These are phyloP conservation scores for Drosophila neocordata DNA, from an alignment of 1,140 invertebrate genomes.

Conservation along the genomic window DNA sequence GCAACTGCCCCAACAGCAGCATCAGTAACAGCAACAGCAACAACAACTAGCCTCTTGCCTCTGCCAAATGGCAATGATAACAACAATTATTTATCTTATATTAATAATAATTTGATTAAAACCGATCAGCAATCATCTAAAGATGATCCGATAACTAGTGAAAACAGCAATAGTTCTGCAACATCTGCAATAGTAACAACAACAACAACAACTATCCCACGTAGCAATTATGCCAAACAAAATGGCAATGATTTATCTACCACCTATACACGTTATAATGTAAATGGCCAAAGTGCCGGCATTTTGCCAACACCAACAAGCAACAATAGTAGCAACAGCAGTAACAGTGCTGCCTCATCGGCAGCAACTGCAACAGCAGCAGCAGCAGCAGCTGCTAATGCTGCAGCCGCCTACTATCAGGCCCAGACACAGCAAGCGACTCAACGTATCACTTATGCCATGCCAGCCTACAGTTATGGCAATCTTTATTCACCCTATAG, in stretches of 20 bases:
- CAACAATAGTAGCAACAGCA: conserved; percentile 34
- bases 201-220: conserved; percentile 26
- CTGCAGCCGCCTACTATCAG: conserved; percentile 37
- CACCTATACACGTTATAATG: conserved; percentile 17
- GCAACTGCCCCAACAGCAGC: not conserved
- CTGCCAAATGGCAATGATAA: conserved; percentile 59
- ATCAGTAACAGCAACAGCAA: not conserved
- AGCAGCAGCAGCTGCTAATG: conserved; percentile 33
- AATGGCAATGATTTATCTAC: conserved; percentile 44
- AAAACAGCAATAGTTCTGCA: conserved; percentile 25
- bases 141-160: conserved; percentile 20
- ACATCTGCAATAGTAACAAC: conserved; percentile 25
- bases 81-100: conserved; percentile 70
- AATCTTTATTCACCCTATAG: conserved; percentile 53
- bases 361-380: conserved; percentile 26
- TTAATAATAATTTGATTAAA: conserved; percentile 68
- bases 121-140: conserved; percentile 17
- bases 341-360: not conserved
- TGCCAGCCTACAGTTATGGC: conserved; percentile 61
- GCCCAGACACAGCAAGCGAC: conserved; percentile 51
- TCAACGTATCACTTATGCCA: conserved; percentile 62
- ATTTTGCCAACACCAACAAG: conserved; percentile 81
- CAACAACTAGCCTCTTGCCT: conserved; percentile 26
- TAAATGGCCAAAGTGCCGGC: conserved; percentile 62
- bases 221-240: conserved; percentile 48